These are phyloP conservation scores for Xenopus petersii DNA, from an alignment of 2,797 vertebrate species.

Conservation along the genomic window DNA sequence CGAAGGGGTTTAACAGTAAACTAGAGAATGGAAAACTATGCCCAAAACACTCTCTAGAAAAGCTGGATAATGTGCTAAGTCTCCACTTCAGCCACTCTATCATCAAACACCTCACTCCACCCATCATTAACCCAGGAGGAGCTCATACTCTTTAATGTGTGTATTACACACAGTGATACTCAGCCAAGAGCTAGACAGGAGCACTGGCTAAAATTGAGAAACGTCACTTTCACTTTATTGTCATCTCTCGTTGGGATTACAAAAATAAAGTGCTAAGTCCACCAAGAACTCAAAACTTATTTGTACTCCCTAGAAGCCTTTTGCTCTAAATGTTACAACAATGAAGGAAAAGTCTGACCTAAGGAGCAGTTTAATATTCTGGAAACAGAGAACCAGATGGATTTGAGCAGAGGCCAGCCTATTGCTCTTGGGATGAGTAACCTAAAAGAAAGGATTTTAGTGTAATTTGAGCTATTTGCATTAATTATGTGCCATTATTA, in stretches of 20 bases:
- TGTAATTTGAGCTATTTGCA: too few relatives aligned
- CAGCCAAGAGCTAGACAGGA: constrained; percentile 18
- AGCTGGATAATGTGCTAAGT: constrained; percentile 19
- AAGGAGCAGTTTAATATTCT: background rate
- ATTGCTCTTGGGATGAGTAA: background rate
- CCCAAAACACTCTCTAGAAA: background rate
- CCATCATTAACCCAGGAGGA: constrained; percentile 28
- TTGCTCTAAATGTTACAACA: constrained; percentile 27
- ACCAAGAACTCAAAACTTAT: constrained; percentile 15
- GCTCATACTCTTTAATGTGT: constrained; percentile 12
- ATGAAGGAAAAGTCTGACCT: background rate
- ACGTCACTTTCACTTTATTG: background rate
- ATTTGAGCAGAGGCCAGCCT: background rate
- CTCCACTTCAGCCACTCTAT: constrained; percentile 13
- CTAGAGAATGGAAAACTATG: background rate
- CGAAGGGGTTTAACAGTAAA: constrained; percentile 1
- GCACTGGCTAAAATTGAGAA: constrained; percentile 16
- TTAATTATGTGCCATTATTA: too few relatives aligned
- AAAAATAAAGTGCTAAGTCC: constrained; percentile 34
- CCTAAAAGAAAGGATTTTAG: background rate
- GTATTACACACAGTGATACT: background rate
- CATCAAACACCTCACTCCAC: constrained; percentile 34
- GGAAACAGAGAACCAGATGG: background rate
- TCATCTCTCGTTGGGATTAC: constrained; percentile 26
- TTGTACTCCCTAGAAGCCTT: constrained; percentile 11